phyloP scores from a whole-genome alignment of 2,797 vertebrate species.

The Gymnodraco acuticeps region DNA sequence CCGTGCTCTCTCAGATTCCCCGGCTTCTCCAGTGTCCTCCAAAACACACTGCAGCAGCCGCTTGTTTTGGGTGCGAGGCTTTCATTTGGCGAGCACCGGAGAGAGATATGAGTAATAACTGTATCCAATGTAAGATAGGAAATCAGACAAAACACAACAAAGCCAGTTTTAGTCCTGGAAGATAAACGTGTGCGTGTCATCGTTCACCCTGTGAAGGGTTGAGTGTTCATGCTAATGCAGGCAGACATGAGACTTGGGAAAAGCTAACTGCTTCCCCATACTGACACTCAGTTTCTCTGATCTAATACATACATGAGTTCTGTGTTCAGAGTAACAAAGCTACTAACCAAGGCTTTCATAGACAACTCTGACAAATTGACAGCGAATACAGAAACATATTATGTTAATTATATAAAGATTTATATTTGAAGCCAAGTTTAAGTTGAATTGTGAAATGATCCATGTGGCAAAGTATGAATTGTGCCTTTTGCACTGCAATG shows the following conservation, averaged over 20 bases:
- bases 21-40: slow-evolving; percentile 62
- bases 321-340: not conserved
- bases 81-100: slow-evolving; percentile 45
- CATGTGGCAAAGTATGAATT: too few species aligned
- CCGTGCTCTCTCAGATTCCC: slow-evolving; percentile 69
- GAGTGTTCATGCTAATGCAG: not conserved
- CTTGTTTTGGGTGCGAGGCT: slow-evolving; percentile 53
- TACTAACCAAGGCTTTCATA: not conserved
- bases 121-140: slow-evolving; percentile 5
- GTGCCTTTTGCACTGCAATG: too few species aligned
- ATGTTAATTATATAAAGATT: too few species aligned
- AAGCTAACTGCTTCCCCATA: not conserved
- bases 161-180: not conserved
- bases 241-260: too few species aligned
- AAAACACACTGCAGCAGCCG: slow-evolving; percentile 65
- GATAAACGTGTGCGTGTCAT: not conserved
- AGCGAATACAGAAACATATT: too few species aligned
- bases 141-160: not conserved
- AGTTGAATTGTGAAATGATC: too few species aligned
- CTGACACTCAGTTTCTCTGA: not conserved
- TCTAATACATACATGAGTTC: not conserved
- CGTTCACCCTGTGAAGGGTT: too few species aligned
- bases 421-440: too few species aligned
- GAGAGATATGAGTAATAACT: slow-evolving; percentile 36
- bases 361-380: not conserved